phyloP scores from a whole-genome alignment of 2,113 vertebrate genomes.

The Muntiacus muntjak region DNA sequence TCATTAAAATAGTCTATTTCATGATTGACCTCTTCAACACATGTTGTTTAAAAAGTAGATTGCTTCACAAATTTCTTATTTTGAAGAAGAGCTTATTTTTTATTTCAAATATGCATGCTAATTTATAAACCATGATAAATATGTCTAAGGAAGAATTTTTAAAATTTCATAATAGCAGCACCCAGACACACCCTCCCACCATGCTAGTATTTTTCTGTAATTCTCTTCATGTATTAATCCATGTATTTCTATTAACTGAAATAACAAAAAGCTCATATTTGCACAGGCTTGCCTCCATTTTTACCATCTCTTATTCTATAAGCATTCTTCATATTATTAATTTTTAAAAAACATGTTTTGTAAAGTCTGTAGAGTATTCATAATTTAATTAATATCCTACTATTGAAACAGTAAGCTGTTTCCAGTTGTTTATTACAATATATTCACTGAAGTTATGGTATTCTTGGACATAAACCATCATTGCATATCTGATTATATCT shows the following conservation, averaged over 20 bases:
- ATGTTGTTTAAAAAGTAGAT: background rate
- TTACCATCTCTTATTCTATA: background rate
- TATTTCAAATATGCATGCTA: background rate
- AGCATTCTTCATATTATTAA: background rate
- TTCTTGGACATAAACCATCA: background rate
- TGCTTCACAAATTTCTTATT: background rate
- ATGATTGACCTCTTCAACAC: background rate
- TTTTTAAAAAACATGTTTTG: background rate
- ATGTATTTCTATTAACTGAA: background rate
- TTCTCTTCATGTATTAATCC: background rate
- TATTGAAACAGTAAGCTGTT: background rate
- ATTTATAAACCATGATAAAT: background rate
- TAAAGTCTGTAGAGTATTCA: background rate
- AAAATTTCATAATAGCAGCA: background rate
- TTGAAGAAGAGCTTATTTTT: background rate
- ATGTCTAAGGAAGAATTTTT: background rate
- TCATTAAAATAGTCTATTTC: background rate
- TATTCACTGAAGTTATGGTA: background rate
- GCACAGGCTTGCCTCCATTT: background rate
- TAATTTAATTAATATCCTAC: background rate
- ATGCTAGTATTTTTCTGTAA: background rate
- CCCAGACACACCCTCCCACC: background rate
- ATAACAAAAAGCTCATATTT: background rate
- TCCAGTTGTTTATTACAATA: background rate
- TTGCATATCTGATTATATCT: constrained; percentile 21